Conservation (phyloP, 2,888 invertebrate species). For the Eurytoma adleriae region DNA sequence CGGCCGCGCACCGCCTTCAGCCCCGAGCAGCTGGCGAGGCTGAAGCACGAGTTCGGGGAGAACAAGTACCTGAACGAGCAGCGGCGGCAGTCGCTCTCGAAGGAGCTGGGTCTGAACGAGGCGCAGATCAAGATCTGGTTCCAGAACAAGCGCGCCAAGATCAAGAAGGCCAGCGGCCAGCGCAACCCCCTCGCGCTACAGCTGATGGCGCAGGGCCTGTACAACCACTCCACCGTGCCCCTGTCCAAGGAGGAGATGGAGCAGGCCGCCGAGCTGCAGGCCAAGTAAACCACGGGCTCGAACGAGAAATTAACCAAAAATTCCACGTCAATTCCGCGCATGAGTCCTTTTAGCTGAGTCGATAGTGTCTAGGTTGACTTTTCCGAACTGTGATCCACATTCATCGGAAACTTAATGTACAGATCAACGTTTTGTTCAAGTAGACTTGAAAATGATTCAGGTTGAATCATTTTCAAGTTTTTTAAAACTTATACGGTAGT, state of each 20-base stretch:
- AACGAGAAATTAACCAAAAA: not conserved
- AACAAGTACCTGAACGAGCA: conserved; percentile 86
- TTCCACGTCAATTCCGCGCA: conserved; percentile 4
- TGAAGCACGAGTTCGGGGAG: conserved; percentile 83
- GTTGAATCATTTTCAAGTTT: too few relatives aligned
- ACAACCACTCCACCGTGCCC: conserved; percentile 88
- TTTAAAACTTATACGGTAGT: too few relatives aligned
- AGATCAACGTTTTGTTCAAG: not conserved
- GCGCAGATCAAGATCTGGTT: conserved; percentile 99
- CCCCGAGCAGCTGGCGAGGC: conserved; percentile 87
- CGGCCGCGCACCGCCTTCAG: conserved; percentile 90
- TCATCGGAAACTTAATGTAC: too few relatives aligned
- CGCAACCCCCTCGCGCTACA: conserved; percentile 85
- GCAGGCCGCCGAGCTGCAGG: conserved; percentile 74
- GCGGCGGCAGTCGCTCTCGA: conserved; percentile 84
- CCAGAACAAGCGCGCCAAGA: conserved; percentile 95
- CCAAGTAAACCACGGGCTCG: conserved; percentile 60
- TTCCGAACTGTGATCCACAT: not conserved
- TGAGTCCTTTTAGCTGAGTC: too few relatives aligned
- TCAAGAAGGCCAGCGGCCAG: conserved; percentile 86
- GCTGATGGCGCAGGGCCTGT: conserved; percentile 88
- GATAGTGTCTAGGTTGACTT: not conserved
- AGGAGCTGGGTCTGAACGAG: conserved; percentile 92
- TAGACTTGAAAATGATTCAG: not conserved
- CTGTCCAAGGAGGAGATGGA: conserved; percentile 86